Percentiles rank a stretch among this genome's conserved stretches.
These are phyloP conservation scores for Merops nubicus DNA, from an alignment of 2,113 vertebrate genomes.

Conservation along the genomic window DNA sequence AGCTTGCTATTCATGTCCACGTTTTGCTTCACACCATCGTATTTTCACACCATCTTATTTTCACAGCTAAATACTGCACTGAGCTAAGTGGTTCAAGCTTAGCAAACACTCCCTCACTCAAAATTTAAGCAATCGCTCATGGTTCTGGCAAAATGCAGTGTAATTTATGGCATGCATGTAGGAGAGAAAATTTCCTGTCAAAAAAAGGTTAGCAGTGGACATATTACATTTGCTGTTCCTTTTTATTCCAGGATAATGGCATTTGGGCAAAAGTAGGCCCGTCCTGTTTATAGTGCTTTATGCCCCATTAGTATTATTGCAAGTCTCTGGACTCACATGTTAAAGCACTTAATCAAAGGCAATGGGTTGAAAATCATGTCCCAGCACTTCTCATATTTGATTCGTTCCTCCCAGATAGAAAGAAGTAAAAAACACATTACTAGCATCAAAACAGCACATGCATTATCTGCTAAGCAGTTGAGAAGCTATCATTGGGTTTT, in stretches of 20 bases:
- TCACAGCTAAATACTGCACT: not conserved
- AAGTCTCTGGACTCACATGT: constrained; percentile 92
- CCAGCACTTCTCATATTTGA: constrained; percentile 93
- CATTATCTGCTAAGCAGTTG: constrained; percentile 92
- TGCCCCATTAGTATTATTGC: constrained; percentile 99
- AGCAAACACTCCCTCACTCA: not conserved
- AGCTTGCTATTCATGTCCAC: not conserved
- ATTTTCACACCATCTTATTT: not conserved
- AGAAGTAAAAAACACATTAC: constrained; percentile 88
- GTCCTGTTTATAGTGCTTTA: constrained; percentile 83
- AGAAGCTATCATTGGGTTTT: constrained; percentile 85
- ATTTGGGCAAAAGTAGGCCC: constrained; percentile 82
- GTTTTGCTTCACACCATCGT: not conserved
- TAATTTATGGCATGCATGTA: constrained; percentile 64
- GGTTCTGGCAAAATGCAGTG: constrained; percentile 65
- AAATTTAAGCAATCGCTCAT: constrained; percentile 64
- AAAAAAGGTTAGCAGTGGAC: constrained; percentile 82
- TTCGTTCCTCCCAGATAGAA: constrained; percentile 96
- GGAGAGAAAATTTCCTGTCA: constrained; percentile 77
- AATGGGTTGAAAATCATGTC: constrained; percentile 99
- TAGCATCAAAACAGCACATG: constrained; percentile 84
- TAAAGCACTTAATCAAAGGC: constrained; percentile 99
- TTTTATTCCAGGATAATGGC: constrained; percentile 89
- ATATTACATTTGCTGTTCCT: constrained; percentile 86
- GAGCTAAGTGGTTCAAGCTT: not conserved